Base-by-base conservation (phyloP, 1,140 invertebrate species). In the Drosophila carrolli region DNA sequence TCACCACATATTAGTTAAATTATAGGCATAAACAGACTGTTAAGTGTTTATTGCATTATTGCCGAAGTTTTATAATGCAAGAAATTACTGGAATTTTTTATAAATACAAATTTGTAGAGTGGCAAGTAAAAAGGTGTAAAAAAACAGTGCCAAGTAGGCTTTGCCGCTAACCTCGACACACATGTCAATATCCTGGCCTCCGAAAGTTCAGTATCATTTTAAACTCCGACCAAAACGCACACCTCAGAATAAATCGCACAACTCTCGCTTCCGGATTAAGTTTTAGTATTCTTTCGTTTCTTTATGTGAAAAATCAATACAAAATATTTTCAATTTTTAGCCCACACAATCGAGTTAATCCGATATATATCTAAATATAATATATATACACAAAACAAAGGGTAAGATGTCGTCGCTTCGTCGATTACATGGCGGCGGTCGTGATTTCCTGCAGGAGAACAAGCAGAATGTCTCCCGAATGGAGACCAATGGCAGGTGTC, bases 381-480 rank as follows among this genome's bases (percentile, higher is more conserved):
- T 23, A 23, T 1, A 41, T 5, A 29, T 4, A 46, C 2, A 19
- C 9, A 37, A 23, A 13, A 47, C 5, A 13, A 4, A 7, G 13
- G 1, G 0, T 4, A 47, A n/a, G 19, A 68, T 54, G 41, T 11
- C 60, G 0, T 6, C 29, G 0, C 27, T 68, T 5, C 60, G 61
- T 1, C 65, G 65, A 0, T 38, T 50, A 19, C 71, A 75, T 35
- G 71, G 60, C 37, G 51, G 23, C 3, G 73, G 71, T 38, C 74
- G 74, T 4, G 74, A 76, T 44, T 76, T 76, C 35, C 51, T 76
- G 10, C 50, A 41, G 27, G 74, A 77, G 37, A 77, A 77, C 40
- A 76, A 77, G 43, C 38, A 16, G 9, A 75, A 53, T 0, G 57
- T 70, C 0, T 27, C 74, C 8, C n/a, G 37, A 2, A 71, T 59